phyloP scores from a whole-genome alignment of 2,797 vertebrate species.

The Danio kyathit region DNA sequence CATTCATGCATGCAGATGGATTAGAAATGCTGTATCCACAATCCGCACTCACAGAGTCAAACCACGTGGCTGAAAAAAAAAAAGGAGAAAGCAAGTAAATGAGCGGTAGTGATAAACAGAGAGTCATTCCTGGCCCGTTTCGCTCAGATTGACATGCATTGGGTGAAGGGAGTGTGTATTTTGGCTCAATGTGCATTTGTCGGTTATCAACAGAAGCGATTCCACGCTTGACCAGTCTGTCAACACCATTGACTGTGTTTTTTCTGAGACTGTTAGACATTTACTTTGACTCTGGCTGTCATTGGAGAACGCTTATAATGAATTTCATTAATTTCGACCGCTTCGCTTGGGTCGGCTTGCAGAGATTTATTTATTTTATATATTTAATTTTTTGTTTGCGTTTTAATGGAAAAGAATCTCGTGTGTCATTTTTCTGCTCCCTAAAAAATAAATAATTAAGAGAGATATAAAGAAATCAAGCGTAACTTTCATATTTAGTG shows the following conservation, averaged over 20 bases:
- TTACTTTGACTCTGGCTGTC: conserved; percentile 7
- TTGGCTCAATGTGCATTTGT: not conserved
- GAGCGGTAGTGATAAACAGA: not conserved
- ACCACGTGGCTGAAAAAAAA: not conserved
- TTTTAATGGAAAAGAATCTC: conserved; percentile 1
- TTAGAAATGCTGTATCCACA: conserved; percentile 11
- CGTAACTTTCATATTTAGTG: not conserved
- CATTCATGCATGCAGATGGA: conserved; percentile 36
- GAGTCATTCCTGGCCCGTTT: conserved; percentile 1
- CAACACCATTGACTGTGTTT: conserved; percentile 15
- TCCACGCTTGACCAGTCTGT: conserved; percentile 35
- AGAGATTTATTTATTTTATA: not conserved
- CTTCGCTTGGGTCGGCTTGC: not conserved
- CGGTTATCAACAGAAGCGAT: conserved; percentile 25
- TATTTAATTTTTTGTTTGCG: too few relatives aligned
- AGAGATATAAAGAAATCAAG: not conserved
- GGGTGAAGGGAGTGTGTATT: not conserved
- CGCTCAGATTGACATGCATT: conserved; percentile 10
- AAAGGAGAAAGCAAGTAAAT: not conserved
- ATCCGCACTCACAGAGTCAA: not conserved
- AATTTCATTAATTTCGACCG: conserved; percentile 1
- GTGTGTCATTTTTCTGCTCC: too few relatives aligned
- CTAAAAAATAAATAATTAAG: not conserved
- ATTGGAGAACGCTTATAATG: conserved; percentile 28
- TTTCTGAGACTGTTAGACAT: conserved; percentile 26